A percentile compares a stretch with the other conserved stretches of the same genome.
These are phyloP conservation scores for Euborellia annulipes DNA, from an alignment of 1,140 invertebrate genomes.

Conservation along the genomic window DNA sequence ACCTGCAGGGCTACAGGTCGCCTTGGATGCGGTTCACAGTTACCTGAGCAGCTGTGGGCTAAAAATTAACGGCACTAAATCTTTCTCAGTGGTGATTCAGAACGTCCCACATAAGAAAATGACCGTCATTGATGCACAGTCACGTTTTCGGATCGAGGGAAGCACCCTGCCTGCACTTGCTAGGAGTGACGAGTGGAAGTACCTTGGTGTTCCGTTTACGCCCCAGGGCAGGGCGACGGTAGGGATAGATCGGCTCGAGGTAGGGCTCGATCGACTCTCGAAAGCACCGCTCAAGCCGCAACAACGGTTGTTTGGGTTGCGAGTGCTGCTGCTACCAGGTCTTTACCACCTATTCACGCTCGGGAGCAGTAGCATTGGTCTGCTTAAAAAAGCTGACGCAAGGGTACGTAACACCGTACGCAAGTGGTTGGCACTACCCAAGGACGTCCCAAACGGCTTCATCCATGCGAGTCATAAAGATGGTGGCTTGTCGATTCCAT, in stretches of 20 bases:
- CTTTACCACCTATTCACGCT: neutral
- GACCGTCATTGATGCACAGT: constrained; percentile 2
- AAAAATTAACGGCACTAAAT: too few species aligned
- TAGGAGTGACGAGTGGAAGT: too few species aligned
- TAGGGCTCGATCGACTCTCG: neutral
- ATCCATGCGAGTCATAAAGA: too few species aligned
- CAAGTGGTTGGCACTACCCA: too few species aligned
- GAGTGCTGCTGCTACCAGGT: neutral
- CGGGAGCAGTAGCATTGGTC: neutral
- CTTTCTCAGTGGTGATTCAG: neutral
- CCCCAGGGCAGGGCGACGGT: neutral
- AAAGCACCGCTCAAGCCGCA: constrained; percentile 1
- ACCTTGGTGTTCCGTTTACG: neutral
- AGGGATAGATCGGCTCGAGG: neutral
- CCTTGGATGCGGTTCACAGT: too few species aligned
- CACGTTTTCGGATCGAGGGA: constrained; percentile 6
- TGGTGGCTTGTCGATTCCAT: too few species aligned
- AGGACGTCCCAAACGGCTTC: too few species aligned
- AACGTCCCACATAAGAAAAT: neutral
- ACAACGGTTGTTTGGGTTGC: neutral
- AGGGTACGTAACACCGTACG: too few species aligned
- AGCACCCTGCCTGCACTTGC: neutral
- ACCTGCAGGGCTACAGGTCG: too few species aligned
- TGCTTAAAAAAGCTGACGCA: neutral
- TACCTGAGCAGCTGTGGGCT: too few species aligned